Percentiles rank a stretch among this genome's conserved stretches.
phyloP scores from a whole-genome alignment of 2,113 vertebrate genomes.

The Pseudonaja textilis region DNA sequence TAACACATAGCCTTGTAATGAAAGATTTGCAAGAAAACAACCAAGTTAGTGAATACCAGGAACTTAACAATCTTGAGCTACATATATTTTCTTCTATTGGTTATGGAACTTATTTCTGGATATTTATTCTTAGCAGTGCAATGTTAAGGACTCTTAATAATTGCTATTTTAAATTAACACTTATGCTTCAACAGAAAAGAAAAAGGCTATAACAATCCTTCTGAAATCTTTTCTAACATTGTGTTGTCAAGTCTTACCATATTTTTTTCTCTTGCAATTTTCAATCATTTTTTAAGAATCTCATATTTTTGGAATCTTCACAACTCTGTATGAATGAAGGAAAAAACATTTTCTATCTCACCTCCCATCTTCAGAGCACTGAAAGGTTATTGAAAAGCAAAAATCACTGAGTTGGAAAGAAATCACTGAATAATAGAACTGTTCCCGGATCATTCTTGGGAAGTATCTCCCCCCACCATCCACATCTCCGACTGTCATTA shows the following conservation, averaged over 20 bases:
- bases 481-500: background rate
- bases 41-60: background rate
- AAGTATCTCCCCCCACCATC: background rate
- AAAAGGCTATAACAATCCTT: background rate
- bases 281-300: background rate
- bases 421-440: constrained; percentile 4
- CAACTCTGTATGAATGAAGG: background rate
- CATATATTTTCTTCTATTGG: background rate
- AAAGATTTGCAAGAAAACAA: background rate
- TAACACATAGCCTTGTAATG: background rate
- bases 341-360: background rate
- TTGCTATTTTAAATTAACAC: background rate
- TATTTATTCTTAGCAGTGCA: background rate
- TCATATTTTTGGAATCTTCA: background rate
- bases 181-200: background rate
- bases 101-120: background rate
- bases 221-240: background rate
- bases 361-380: background rate
- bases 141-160: background rate
- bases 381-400: constrained; percentile 20
- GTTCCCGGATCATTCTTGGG: background rate
- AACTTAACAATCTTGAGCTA: background rate
- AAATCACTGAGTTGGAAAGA: constrained; percentile 23
- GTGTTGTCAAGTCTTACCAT: background rate
- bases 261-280: background rate